A percentile compares a stretch with the other conserved stretches of the same genome.
Evolutionary conservation across 2,888 invertebrate genomes (phyloP).

Genomic region (Labia minor): DNA sequence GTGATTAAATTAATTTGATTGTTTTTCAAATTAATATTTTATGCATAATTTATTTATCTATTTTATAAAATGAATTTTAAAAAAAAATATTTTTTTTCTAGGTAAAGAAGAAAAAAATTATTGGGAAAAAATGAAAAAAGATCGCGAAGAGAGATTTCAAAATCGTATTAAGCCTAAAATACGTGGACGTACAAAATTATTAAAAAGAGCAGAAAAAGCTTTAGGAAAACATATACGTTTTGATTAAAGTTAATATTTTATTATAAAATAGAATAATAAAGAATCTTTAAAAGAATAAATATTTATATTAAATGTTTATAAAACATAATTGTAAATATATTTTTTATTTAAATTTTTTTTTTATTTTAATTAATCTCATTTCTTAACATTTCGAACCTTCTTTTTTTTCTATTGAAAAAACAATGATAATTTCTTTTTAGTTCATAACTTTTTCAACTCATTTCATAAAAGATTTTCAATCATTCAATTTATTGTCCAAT

Average conservation of each 20-base stretch:
- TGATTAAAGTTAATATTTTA: constrained; percentile 34
- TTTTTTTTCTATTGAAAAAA: too few relatives aligned
- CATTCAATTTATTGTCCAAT: too few relatives aligned
- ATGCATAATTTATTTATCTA: too few relatives aligned
- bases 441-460: too few relatives aligned
- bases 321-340: not conserved
- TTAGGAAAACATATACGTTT: constrained; percentile 62
- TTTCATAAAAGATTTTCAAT: too few relatives aligned
- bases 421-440: too few relatives aligned
- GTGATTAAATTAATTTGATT: too few relatives aligned
- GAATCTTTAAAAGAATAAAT: not conserved
- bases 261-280: not conserved
- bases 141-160: constrained; percentile 45
- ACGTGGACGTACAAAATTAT: constrained; percentile 48
- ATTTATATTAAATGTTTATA: not conserved
- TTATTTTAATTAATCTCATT: too few relatives aligned
- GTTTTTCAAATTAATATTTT: too few relatives aligned
- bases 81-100: constrained; percentile 42
- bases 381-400: too few relatives aligned
- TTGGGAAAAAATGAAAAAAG: constrained; percentile 64
- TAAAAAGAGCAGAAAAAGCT: constrained; percentile 53
- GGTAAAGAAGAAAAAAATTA: constrained; percentile 64
- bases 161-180: constrained; percentile 41
- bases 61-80: too few relatives aligned
- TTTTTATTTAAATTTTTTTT: too few relatives aligned